phyloP scores from a whole-genome alignment of 2,888 invertebrate species.

The Iphiclides podalirius region DNA sequence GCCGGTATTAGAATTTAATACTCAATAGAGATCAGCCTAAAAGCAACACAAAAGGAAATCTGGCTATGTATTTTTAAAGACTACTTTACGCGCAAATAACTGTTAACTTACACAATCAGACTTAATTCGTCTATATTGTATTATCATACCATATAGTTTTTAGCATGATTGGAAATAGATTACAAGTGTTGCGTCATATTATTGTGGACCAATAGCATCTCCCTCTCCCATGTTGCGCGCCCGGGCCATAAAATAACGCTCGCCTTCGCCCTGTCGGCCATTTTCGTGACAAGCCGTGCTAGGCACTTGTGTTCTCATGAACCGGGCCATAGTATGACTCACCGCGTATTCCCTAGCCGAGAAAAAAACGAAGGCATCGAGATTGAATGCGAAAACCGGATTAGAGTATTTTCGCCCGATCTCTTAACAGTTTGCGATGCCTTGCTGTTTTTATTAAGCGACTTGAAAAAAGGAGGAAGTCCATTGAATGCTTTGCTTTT shows the following conservation, averaged over 20 bases:
- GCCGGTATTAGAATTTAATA: too few species aligned
- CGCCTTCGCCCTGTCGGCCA: constrained; percentile 8
- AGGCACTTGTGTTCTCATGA: constrained; percentile 6
- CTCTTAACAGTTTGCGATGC: constrained; percentile 11
- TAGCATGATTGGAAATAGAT: neutral
- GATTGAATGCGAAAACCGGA: constrained; percentile 22
- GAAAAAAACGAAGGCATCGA: constrained; percentile 14
- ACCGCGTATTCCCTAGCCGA: constrained; percentile 22
- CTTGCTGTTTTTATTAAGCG: constrained; percentile 5
- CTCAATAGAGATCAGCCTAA: too few species aligned
- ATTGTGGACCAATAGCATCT: constrained; percentile 5
- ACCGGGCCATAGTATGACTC: constrained; percentile 19
- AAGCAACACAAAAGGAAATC: too few species aligned
- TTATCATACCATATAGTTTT: too few species aligned
- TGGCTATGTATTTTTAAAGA: too few species aligned
- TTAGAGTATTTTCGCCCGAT: constrained; percentile 19
- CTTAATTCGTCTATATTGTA: too few species aligned
- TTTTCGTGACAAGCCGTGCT: constrained; percentile 16
- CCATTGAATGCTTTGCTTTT: neutral
- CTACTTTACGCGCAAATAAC: too few species aligned
- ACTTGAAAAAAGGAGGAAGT: constrained; percentile 13
- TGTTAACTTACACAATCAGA: too few species aligned
- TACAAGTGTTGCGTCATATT: constrained; percentile 19
- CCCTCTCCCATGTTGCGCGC: constrained; percentile 3
- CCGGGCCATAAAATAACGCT: constrained; percentile 1